A percentile compares a stretch with the other conserved stretches of the same genome.
Evolutionary conservation across 2,888 invertebrate species (phyloP).

Genomic region (Flexamia atlantica): DNA sequence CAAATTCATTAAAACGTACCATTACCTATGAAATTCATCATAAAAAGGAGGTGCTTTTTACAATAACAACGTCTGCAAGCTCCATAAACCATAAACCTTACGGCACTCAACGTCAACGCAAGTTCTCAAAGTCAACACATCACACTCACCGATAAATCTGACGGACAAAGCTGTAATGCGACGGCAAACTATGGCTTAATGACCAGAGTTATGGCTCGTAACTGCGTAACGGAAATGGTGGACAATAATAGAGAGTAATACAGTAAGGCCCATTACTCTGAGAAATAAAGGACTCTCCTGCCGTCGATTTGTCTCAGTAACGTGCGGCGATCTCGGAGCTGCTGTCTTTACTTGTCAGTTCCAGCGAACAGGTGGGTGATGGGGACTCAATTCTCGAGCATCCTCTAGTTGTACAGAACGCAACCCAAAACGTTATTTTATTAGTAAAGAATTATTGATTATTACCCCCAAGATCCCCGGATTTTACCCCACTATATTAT

Average conservation of each 20-base stretch:
- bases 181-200: conserved; percentile 29
- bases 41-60: no score
- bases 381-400: neutral
- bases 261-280: conserved; percentile 20
- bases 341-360: conserved; percentile 18
- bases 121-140: neutral
- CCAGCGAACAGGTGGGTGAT: neutral
- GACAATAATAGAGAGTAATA: conserved; percentile 39
- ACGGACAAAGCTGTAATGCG: conserved; percentile 12
- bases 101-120: no score
- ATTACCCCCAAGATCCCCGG: no score
- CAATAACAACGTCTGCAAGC: no score
- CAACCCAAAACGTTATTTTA: no score
- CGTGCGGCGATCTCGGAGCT: neutral
- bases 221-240: neutral
- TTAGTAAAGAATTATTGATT: no score
- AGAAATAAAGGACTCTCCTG: conserved; percentile 11
- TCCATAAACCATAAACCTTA: no score
- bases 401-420: no score
- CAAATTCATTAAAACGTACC: no score
- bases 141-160: neutral
- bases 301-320: neutral
- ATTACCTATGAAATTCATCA: no score
- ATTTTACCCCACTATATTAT: no score
- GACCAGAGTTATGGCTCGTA: conserved; percentile 22